Evolutionary conservation across 1,140 invertebrate genomes (phyloP), one percentile per base, ranked within the genome.

Genomic region (Psilanteris sp.): DNA sequence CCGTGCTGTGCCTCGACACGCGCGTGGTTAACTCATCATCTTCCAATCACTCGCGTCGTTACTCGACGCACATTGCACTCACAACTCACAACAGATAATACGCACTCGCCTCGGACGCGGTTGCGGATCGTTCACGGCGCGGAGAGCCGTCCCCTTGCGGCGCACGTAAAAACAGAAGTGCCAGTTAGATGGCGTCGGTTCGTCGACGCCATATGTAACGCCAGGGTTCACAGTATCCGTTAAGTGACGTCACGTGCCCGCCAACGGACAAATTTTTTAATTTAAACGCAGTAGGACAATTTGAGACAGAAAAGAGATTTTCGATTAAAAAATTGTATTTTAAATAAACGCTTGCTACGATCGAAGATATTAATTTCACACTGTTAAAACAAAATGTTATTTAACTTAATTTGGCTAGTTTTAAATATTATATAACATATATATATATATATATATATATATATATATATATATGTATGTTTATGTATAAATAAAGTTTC

Each of bases 101-200:
- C 72, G 43, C 36, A 5, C 1, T n/a, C 44, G 22, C 4, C 46
- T 71, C 77, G 72, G 61, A 64, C 52, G 55, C 54, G 74, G 48
- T 48, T 48, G 48, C 57, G 67, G 71, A 46, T 27, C 10, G 16
- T 16, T 66, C 50, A 37, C 71, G 61, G 61, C 67, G 31, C 70
- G 71, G 16, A 80, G 62, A 68, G 46, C 72, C 44, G 67, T 78
- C 64, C 55, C 32, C 77, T 55, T 68, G 55, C 41, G 43, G 52
- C 31, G 31, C 59, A 54, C 32, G 74, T 57, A 79, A 83, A 85
- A 83, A 82, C 83, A 81, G 75, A 84, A 87, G 83, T 87, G 81
- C 84, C 81, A 83, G 83, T 88, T 87, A 88, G 87, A 88, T 88
- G 87, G 87, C 87, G 87, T 88, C 87, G 84, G 84, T 87, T 83